These are phyloP conservation scores for Hypotaenidia okinawae DNA, from an alignment of 2,797 vertebrate species.

Conservation along the genomic window DNA sequence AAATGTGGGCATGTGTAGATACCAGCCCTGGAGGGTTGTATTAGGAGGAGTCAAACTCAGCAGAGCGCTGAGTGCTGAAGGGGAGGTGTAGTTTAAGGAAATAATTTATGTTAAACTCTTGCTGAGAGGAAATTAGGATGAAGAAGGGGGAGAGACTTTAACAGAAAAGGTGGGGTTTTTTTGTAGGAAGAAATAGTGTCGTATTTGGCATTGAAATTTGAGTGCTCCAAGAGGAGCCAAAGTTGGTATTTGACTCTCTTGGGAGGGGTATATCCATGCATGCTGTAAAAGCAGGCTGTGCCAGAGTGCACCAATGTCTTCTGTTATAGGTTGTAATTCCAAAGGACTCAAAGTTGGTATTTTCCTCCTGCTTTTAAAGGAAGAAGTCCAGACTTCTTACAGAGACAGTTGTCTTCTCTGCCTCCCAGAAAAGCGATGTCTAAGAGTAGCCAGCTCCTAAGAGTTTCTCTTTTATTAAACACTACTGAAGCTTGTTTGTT, in stretches of 20 bases:
- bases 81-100: background rate
- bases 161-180: too few relatives aligned
- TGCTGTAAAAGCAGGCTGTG: background rate
- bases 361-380: background rate
- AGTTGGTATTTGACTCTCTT: background rate
- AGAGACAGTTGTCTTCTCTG: background rate
- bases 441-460: background rate
- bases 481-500: background rate
- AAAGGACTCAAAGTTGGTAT: background rate
- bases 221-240: background rate
- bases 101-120: background rate
- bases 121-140: background rate
- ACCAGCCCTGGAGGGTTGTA: background rate
- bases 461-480: background rate
- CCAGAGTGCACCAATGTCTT: background rate
- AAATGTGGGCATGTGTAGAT: accelerated
- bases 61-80: background rate
- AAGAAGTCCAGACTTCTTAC: background rate
- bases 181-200: background rate
- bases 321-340: background rate
- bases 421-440: background rate
- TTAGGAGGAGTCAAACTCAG: background rate
- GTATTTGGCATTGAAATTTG: background rate
- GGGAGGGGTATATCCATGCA: background rate
- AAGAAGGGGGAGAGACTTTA: background rate